Percentiles rank a stretch among this genome's conserved stretches.
Conservation (phyloP, 2,888 invertebrate genomes). For the Gymnosoma rotundatum region DNA sequence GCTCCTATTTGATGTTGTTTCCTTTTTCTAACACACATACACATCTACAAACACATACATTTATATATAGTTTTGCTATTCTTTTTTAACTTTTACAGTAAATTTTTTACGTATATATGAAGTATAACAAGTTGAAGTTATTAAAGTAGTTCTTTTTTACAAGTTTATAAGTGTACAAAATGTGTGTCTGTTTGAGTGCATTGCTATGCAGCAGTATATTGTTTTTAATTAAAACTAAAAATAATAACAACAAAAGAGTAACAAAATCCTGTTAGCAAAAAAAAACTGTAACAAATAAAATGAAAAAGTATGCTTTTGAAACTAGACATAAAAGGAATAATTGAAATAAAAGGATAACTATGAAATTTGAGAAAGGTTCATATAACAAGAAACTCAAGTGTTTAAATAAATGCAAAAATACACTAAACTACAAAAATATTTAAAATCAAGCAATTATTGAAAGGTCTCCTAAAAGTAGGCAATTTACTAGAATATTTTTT, state of each 20-base stretch:
- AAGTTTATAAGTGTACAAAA: neutral
- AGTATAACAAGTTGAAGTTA: slow-evolving; percentile 56
- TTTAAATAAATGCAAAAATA: neutral
- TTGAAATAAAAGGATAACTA: slow-evolving; percentile 28
- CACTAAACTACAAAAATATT: neutral
- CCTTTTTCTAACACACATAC: neutral
- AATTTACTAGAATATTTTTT: neutral
- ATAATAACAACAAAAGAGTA: slow-evolving; percentile 42
- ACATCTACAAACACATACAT: neutral
- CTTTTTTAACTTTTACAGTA: slow-evolving; percentile 9
- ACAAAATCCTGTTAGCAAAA: slow-evolving; percentile 22
- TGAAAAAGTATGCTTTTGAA: slow-evolving; percentile 10
- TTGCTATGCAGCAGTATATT: slow-evolving; percentile 37
- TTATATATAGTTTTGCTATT: slow-evolving; percentile 8
- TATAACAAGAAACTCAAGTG: neutral
- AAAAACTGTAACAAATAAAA: slow-evolving; percentile 4
- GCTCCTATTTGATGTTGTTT: slow-evolving; percentile 44
- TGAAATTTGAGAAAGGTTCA: neutral
- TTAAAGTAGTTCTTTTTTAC: slow-evolving; percentile 41
- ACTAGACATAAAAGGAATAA: slow-evolving; percentile 22
- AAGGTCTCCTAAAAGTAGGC: neutral
- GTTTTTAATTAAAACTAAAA: slow-evolving; percentile 63
- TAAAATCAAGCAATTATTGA: slow-evolving; percentile 4
- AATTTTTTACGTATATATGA: slow-evolving; percentile 31
- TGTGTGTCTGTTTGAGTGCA: neutral